These are phyloP conservation scores for Bilobella aurantiaca DNA, from an alignment of 1,140 invertebrate genomes.

Conservation along the genomic window DNA sequence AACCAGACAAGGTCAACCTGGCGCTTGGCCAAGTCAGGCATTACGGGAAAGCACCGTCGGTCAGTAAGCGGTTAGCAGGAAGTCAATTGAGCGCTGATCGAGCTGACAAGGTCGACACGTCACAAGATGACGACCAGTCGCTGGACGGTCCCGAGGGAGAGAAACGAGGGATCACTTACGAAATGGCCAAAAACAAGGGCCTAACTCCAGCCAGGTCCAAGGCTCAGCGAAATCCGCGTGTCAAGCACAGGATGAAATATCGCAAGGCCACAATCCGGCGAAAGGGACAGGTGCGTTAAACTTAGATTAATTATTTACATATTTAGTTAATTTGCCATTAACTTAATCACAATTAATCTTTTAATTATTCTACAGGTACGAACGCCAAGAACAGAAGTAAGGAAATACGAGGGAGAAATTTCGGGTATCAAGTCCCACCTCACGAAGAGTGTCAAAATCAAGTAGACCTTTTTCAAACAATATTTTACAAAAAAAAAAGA, in stretches of 20 bases:
- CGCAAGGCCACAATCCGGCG: conserved; percentile 78
- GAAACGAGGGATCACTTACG: conserved; percentile 76
- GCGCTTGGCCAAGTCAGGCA: conserved; percentile 36
- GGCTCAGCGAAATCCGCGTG: conserved; percentile 81
- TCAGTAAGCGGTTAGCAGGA: conserved; percentile 31
- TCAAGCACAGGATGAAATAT: conserved; percentile 83
- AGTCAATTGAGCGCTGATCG: conserved; percentile 20
- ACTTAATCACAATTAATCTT: neutral
- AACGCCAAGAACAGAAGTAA: conserved; percentile 63
- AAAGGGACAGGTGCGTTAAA: conserved; percentile 69
- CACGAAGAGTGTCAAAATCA: conserved; percentile 75
- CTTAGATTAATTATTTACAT: conserved; percentile 13
- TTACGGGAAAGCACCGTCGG: conserved; percentile 37
- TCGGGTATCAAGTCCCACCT: conserved; percentile 81
- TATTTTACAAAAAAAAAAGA: too few species aligned
- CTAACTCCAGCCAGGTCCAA: conserved; percentile 79
- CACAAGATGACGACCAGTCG: conserved; percentile 35
- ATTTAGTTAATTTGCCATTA: neutral
- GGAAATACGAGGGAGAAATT: conserved; percentile 73
- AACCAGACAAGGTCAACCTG: conserved; percentile 40
- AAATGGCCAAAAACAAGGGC: conserved; percentile 92
- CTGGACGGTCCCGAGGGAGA: conserved; percentile 37
- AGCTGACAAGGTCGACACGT: conserved; percentile 36
- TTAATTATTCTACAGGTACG: conserved; percentile 46
- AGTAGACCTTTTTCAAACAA: conserved; percentile 43